Base-by-base conservation (phyloP, 2,888 invertebrate genomes). In the Lasiommata megera region DNA sequence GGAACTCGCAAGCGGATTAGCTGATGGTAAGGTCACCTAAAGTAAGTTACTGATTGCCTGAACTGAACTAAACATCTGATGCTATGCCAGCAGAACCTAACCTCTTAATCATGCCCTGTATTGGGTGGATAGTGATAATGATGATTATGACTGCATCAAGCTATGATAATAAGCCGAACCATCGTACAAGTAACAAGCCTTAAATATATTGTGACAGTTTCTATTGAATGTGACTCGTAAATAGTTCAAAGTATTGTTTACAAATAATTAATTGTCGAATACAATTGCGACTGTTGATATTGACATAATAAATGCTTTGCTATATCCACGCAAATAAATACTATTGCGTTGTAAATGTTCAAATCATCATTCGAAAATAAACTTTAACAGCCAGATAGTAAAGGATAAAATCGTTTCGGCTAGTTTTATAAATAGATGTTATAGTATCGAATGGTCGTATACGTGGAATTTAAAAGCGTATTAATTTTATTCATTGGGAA, bases 201-300 rank as follows among this genome's bases (percentile, higher is more conserved):
- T n/a, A 23, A 28, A 28, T 44, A 46, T 55, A 61, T 53, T 18
- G 36, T 43, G 18, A 50, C 31, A 16, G 31, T 37, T 37, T 14
- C 37, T 51, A 67, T 70, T 64, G 64, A 65, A 70, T 69, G 67
- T 67, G 58, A 60, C 65, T 67, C 72, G 66, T 71, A 73, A 76
- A 77, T 74, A 70, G 71, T 62, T 65, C 62, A 67, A 66, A 61
- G 72, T 71, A 81, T 81, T 88, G 86, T 89, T 88, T 88, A 83
- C 90, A 82, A 88, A 88, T 89, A 89, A 90, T 88, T 89, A 88
- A 89, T 88, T 78, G 86, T 77, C 83, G 76, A 81, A 80, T 83
- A 83, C 86, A 87, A 87, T 84, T 86, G 84, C 72, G 78, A 73
- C 80, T 80, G 78, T 83, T 82, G 82, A 82, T 86, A 87, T 79